Evolutionary conservation across 2,113 vertebrate genomes (phyloP).

Genomic region (Plotosus lineatus): DNA sequence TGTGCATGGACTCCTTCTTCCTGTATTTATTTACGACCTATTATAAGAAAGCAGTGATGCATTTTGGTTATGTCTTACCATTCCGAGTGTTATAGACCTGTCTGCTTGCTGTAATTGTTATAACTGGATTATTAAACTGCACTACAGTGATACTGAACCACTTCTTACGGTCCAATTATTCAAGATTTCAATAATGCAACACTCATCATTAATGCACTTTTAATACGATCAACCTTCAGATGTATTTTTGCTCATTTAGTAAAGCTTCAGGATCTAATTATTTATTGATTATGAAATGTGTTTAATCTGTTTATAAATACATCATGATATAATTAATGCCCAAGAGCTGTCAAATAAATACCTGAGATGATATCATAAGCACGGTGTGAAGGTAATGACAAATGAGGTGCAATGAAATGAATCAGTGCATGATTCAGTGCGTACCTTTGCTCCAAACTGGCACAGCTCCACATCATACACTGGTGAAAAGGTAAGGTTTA

Average conservation of each 20-base stretch:
- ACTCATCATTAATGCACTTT: not conserved
- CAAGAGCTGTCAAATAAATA: conserved; percentile 25
- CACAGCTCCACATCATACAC: not conserved
- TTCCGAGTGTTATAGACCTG: not conserved
- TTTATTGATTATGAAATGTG: not conserved
- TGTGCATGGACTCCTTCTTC: conserved; percentile 4
- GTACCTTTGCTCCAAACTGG: not conserved
- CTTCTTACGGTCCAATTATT: not conserved
- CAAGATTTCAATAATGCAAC: not conserved
- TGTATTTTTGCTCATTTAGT: not conserved
- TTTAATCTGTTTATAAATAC: not conserved
- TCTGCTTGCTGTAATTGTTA: not conserved
- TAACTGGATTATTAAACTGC: not conserved
- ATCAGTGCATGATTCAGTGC: conserved; percentile 3
- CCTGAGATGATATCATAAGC: conserved; percentile 12
- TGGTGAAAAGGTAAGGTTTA: not conserved
- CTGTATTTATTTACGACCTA: not conserved
- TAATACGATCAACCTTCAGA: not conserved
- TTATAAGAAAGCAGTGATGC: not conserved
- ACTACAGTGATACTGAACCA: not conserved
- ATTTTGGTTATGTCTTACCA: not conserved
- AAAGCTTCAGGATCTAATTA: not conserved
- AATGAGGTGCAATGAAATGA: conserved; percentile 16
- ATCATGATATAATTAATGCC: not conserved
- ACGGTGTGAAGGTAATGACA: conserved; percentile 8